A percentile compares a stretch with the other conserved stretches of the same genome.
phyloP scores from a whole-genome alignment of 1,140 invertebrate species.

The Achroia grisella region DNA sequence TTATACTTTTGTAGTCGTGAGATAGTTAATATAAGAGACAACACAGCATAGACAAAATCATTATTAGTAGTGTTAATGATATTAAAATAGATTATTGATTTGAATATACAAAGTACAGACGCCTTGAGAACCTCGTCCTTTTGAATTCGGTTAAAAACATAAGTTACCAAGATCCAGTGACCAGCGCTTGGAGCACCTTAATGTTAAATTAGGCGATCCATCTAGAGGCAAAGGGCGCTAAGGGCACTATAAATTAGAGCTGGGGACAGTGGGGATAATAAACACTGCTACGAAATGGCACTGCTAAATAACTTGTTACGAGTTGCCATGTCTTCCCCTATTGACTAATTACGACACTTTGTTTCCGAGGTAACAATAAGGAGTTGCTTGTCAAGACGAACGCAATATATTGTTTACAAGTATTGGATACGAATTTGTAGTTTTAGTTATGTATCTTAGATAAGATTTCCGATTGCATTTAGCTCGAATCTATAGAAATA shows the following conservation, averaged over 20 bases:
- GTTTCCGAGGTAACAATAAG: constrained; percentile 15
- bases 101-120: too few relatives aligned
- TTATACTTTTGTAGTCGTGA: too few relatives aligned
- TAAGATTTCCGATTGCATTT: too few relatives aligned
- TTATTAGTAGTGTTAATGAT: too few relatives aligned
- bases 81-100: too few relatives aligned
- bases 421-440: too few relatives aligned
- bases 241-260: constrained; percentile 62
- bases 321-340: constrained; percentile 42
- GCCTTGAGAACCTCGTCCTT: too few relatives aligned
- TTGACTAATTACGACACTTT: constrained; percentile 60
- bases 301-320: constrained; percentile 57
- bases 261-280: constrained; percentile 63
- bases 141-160: constrained; percentile 9
- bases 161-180: constrained; percentile 35
- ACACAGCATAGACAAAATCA: too few relatives aligned
- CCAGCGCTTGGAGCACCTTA: constrained; percentile 26
- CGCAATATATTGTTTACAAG: too few relatives aligned
- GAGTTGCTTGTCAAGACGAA: too few relatives aligned
- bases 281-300: constrained; percentile 48
- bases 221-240: constrained; percentile 56
- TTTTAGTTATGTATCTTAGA: too few relatives aligned
- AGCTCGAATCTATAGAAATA: not conserved
- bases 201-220: constrained; percentile 68
- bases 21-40: too few relatives aligned